Conservation (phyloP, 2,797 vertebrate genomes). For the Mus spretus region DNA sequence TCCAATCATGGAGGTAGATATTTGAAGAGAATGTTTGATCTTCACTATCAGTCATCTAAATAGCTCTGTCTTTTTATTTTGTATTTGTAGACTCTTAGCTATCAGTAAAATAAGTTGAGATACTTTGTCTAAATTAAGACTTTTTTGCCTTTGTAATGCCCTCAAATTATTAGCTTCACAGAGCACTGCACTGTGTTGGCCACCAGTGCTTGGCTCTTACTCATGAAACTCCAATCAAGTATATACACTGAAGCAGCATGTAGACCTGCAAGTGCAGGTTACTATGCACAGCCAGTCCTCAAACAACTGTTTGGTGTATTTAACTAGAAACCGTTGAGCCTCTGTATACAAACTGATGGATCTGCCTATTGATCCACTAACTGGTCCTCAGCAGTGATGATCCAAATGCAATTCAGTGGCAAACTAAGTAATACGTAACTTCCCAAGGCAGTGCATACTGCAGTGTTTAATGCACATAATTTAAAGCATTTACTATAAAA, state of each 20-base stretch:
- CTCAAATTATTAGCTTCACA: neutral
- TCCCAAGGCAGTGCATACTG: slow-evolving; percentile 25
- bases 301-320: slow-evolving; percentile 14
- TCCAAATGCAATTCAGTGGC: slow-evolving; percentile 11
- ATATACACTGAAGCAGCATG: neutral
- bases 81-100: neutral
- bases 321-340: slow-evolving; percentile 38
- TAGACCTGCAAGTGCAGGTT: neutral
- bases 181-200: neutral
- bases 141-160: slow-evolving; percentile 35
- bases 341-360: slow-evolving; percentile 24
- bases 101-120: slow-evolving; percentile 19
- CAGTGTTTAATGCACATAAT: slow-evolving; percentile 65
- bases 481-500: slow-evolving; percentile 74
- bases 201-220: neutral
- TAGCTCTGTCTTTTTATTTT: slow-evolving; percentile 39
- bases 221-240: slow-evolving; percentile 9
- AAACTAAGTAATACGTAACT: slow-evolving; percentile 42
- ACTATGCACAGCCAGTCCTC: neutral
- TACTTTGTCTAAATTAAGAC: slow-evolving; percentile 39
- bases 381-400: slow-evolving; percentile 13
- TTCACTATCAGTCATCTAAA: neutral
- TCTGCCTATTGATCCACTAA: slow-evolving; percentile 56
- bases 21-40: neutral
- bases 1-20: neutral